phyloP scores from a whole-genome alignment of 2,113 vertebrate species.

The Herpailurus yagouaroundi region DNA sequence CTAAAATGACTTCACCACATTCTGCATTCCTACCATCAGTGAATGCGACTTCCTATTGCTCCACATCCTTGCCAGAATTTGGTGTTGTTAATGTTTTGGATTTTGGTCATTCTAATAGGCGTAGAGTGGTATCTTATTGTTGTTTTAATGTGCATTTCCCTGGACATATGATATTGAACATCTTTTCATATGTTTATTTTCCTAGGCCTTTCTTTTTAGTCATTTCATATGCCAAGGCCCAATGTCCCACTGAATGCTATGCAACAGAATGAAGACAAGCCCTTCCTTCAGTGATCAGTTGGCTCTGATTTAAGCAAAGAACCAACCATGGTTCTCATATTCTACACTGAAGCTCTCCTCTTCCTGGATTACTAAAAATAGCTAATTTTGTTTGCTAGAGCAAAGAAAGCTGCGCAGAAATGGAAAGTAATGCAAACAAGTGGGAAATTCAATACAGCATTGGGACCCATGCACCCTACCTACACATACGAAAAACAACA shows the following conservation, averaged over 20 bases:
- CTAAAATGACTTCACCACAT: neutral
- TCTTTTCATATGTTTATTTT: neutral
- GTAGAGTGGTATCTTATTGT: neutral
- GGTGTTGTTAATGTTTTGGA: neutral
- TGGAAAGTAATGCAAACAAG: neutral
- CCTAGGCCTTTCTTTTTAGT: neutral
- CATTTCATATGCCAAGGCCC: neutral
- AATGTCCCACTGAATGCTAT: neutral
- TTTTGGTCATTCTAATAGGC: neutral
- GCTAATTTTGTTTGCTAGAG: neutral
- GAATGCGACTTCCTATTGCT: neutral
- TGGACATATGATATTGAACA: neutral
- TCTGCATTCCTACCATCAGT: neutral
- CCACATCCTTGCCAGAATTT: neutral
- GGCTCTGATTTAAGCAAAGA: neutral
- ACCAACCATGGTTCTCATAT: neutral
- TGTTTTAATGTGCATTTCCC: neutral
- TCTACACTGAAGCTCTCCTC: neutral
- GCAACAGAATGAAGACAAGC: slow-evolving; percentile 10
- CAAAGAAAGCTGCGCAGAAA: neutral
- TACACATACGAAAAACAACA: neutral
- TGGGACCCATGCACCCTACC: neutral
- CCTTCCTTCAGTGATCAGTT: neutral
- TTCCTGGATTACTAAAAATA: neutral
- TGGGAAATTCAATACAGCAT: neutral